Percentiles rank a stretch among this genome's conserved stretches.
These are phyloP conservation scores for Dicrurus megarhynchus DNA, from an alignment of 2,113 vertebrate species.

Conservation along the genomic window DNA sequence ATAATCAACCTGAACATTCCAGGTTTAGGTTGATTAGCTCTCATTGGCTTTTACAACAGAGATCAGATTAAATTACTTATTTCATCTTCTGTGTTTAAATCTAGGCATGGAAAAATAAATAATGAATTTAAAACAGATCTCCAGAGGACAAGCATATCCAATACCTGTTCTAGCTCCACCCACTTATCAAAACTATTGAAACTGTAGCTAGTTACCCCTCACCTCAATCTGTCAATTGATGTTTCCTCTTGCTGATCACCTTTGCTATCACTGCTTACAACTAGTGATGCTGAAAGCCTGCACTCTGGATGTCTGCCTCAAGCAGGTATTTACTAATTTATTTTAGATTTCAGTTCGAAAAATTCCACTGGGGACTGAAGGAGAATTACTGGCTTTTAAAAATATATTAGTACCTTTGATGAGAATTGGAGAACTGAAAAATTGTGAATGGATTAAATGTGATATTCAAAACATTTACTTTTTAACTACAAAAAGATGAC, in stretches of 20 bases:
- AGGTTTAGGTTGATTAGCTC: neutral
- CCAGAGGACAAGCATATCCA: neutral
- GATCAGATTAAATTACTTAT: neutral
- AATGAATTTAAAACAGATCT: neutral
- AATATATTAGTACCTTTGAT: neutral
- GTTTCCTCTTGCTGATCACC: neutral
- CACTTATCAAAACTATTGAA: neutral
- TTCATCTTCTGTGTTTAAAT: neutral
- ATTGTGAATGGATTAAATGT: neutral
- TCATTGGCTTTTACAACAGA: neutral
- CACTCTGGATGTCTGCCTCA: neutral
- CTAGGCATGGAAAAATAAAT: neutral
- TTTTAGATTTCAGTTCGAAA: neutral
- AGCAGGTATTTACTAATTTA: neutral
- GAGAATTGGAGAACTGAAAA: neutral
- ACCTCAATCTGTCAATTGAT: neutral
- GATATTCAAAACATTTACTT: neutral
- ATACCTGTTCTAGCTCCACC: neutral
- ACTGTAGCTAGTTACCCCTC: neutral
- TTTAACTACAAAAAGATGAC: neutral
- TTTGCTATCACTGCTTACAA: neutral
- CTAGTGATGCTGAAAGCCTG: neutral
- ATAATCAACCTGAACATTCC: neutral
- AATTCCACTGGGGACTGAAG: neutral
- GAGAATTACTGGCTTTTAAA: neutral